Base-by-base conservation (phyloP, 2,113 vertebrate genomes). In the Myodes glareolus region DNA sequence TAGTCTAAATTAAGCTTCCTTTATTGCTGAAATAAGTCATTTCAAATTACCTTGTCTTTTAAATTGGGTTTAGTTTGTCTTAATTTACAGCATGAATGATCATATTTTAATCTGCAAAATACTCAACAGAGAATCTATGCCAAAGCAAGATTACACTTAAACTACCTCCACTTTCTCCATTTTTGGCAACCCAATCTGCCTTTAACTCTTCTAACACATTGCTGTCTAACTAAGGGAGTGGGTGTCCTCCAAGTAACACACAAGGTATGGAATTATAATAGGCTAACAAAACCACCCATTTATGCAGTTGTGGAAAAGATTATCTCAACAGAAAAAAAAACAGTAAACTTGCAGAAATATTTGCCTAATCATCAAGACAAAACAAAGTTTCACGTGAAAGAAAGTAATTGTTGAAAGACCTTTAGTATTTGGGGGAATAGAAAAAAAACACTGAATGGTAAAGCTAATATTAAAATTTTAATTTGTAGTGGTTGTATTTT, bases 21-120 rank as follows among this genome's bases (percentile, higher is more conserved):
- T 97, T 96, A 97, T 95, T 90, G 63, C 92, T 95, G 45, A 96
- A 96, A 94, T 96, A 97, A 97, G 84, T 96, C 90, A 97, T 88
- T 96, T 92, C 61, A 92, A 97, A 97, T 94, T 86, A 88, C 3
- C 31, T 84, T 97, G 94, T 90, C 94, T 96, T 67, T 75, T 94
- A 94, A 96, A 97, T 81, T 92, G 52, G 31, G 27, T 93, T 96
- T 90, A 77, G n/a, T 94, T 95, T 96, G 80, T 94, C 90, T 96
- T 97, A 94, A 97, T 94, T 94, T 90, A 61, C 70, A 91, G 88
- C 39, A 92, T 68, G 31, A 94, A 90, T 88, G 96, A 89, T 58
- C 89, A 87, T 91, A 63, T 94, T 97, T 96, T 96, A 96, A 94
- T 94, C 80, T 94, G 88, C 80, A 88, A 97, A 94, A 92, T 94